Evolutionary conservation across 2,797 vertebrate genomes (phyloP).

Genomic region (Amphiprion clarkii): DNA sequence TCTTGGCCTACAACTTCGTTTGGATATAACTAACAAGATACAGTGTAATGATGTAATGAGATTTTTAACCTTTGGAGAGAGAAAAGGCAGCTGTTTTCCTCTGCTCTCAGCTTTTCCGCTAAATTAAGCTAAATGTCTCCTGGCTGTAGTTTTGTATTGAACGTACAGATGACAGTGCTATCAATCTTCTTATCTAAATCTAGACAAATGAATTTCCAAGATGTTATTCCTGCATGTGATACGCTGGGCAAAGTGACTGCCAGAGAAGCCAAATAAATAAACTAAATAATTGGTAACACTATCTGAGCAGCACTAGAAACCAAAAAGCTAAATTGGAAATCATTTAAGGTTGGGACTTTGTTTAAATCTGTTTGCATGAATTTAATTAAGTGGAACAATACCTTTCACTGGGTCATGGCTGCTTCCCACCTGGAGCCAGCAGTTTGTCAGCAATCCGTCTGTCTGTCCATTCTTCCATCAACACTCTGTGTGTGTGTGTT

Average conservation of each 20-base stretch:
- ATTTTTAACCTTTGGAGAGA: neutral
- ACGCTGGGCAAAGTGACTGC: slow-evolving; percentile 3
- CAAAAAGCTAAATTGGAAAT: slow-evolving; percentile 48
- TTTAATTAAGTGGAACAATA: slow-evolving; percentile 63
- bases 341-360: slow-evolving; percentile 41
- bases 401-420: slow-evolving; percentile 67
- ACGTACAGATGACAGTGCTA: neutral
- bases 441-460: slow-evolving; percentile 57
- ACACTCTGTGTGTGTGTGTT: slow-evolving; percentile 40
- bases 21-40: neutral
- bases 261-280: slow-evolving; percentile 25
- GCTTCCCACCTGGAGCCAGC: slow-evolving; percentile 57
- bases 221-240: slow-evolving; percentile 21
- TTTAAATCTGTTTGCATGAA: slow-evolving; percentile 52
- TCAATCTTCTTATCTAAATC: slow-evolving; percentile 7
- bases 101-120: neutral
- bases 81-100: neutral
- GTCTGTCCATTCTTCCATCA: slow-evolving; percentile 55
- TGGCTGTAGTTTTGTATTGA: slow-evolving; percentile 11
- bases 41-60: neutral
- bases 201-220: slow-evolving; percentile 15
- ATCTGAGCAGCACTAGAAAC: slow-evolving; percentile 26
- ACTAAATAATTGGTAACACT: slow-evolving; percentile 30
- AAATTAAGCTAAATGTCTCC: neutral
- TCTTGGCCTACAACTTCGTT: neutral